phyloP scores from a whole-genome alignment of 2,888 invertebrate species.

The Oasisia sp. region DNA sequence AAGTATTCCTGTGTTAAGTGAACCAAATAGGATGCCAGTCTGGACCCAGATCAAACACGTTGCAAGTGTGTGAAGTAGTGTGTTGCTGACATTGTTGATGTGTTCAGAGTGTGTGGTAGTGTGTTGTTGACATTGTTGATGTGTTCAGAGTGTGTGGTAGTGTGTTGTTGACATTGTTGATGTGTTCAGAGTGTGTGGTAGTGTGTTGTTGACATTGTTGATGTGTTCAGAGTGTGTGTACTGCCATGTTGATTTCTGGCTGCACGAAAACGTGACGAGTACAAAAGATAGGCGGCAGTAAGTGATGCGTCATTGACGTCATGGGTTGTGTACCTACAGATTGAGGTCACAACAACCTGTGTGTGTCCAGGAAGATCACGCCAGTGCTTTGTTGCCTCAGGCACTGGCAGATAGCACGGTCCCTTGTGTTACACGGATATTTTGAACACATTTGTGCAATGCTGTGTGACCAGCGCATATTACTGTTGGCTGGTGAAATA shows the following conservation, averaged over 20 bases:
- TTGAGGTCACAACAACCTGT: background rate
- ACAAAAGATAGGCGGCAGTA: background rate
- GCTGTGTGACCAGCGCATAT: background rate
- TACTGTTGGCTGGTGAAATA: background rate
- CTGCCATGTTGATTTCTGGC: background rate
- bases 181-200: too few relatives aligned
- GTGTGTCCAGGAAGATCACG: background rate
- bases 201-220: background rate
- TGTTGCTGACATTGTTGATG: background rate
- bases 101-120: background rate
- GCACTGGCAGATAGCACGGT: background rate
- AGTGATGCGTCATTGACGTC: conserved; percentile 12
- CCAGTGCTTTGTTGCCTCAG: background rate
- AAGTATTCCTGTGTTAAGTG: too few relatives aligned
- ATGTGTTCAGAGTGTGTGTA: background rate
- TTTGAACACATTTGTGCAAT: background rate
- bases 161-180: background rate
- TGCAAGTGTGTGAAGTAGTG: background rate
- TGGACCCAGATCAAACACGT: background rate
- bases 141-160: background rate
- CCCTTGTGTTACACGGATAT: background rate
- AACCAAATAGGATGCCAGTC: too few relatives aligned
- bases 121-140: background rate
- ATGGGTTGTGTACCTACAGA: background rate
- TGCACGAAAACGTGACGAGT: background rate